Evolutionary conservation across 2,113 vertebrate genomes (phyloP).

Genomic region (Laticauda colubrina): DNA sequence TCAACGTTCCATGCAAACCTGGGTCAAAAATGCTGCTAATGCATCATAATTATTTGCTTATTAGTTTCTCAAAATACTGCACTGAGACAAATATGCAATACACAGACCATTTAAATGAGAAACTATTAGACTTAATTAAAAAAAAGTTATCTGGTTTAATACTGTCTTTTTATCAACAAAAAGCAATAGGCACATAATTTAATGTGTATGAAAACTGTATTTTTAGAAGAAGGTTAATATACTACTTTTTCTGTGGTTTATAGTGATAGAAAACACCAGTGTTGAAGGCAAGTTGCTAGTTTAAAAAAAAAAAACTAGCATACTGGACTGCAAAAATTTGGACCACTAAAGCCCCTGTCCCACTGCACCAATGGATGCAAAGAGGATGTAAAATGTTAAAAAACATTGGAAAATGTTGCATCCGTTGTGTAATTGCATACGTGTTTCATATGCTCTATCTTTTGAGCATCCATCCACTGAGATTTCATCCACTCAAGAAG

Average conservation of each 20-base stretch:
- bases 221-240: background rate
- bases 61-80: slow-evolving; percentile 51
- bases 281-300: background rate
- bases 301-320: background rate
- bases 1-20: slow-evolving; percentile 38
- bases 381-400: too few species aligned
- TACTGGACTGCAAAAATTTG: background rate
- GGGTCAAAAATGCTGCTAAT: slow-evolving; percentile 35
- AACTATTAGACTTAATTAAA: slow-evolving; percentile 28
- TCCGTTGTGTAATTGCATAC: too few species aligned
- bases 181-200: background rate
- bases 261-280: background rate
- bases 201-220: background rate
- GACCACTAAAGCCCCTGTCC: background rate
- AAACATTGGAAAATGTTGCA: too few species aligned
- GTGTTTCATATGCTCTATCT: too few species aligned
- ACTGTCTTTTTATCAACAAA: background rate
- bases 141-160: background rate
- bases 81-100: slow-evolving; percentile 20
- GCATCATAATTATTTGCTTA: slow-evolving; percentile 15
- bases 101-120: slow-evolving; percentile 34
- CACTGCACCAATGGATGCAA: too few species aligned
- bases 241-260: background rate
- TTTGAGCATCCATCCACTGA: too few species aligned
- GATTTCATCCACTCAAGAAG: too few species aligned